Base-by-base conservation (phyloP, 2,888 invertebrate species). In the Drosophila vallismaia region DNA sequence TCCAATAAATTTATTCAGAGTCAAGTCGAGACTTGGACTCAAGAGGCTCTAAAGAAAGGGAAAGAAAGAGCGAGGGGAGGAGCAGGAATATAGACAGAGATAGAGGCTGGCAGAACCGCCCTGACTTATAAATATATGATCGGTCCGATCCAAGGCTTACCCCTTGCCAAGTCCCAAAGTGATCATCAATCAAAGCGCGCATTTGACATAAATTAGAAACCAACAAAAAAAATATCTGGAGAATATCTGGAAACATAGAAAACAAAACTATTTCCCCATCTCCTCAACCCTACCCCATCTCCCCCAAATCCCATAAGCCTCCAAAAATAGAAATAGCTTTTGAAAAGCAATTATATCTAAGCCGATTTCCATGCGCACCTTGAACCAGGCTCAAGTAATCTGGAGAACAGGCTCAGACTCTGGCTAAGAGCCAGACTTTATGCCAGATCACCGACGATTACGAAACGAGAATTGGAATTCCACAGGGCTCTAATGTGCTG, bases 131-230 rank as follows among this genome's bases (percentile, higher is more conserved):
- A 76, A 75, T 85, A 75, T 82, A 81, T 71, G 67, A 64, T 69
- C 54, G 57, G 64, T 51, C 46, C 45, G 46, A 57, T 44, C 52
- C 31, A 38, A 49, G 44, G 51, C 14, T 40, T 36, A 53, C 69
- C 53, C 19, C 52, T 19, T 19, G 4, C 51, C 52, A 40, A 44
- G n/a, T 49, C 57, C 33, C 26, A 69, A 36, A 49, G 38, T 53
- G 86, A 78, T 84, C 88, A 85, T 85, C 88, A 88, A 85, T 85
- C 84, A 85, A 88, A 84, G 69, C 76, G 52, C 66, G 64, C 88
- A 84, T 86, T 86, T 86, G 86, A 84, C 83, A 84, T 84, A 88
- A 83, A 83, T 83, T 83, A 86, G 79, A 88, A 85, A 81, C 88
- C 79, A 73, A 42, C n/a, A 42, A 40, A 42, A 14, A 40, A 79